A percentile compares a stretch with the other conserved stretches of the same genome.
Conservation (phyloP, 2,113 vertebrate genomes). For the Equus quagga region DNA sequence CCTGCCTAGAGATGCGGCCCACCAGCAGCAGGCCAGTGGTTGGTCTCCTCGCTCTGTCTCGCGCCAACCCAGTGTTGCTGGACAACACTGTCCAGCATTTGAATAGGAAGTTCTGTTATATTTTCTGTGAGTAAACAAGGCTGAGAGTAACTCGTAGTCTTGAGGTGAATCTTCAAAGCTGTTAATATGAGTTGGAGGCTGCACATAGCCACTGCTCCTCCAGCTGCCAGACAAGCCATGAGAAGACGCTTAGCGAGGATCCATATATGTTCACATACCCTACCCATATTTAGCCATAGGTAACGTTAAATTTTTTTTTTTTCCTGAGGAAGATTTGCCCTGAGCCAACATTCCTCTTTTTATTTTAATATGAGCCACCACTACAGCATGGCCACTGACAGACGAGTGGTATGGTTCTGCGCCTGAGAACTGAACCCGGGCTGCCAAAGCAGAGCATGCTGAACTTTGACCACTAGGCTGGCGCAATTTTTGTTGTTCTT, state of each 20-base stretch:
- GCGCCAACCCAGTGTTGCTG: fast-evolving
- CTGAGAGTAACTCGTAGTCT: not conserved
- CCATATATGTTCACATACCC: not conserved
- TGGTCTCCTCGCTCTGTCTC: fast-evolving
- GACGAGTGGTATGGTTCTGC: no score
- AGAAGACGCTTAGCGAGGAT: not conserved
- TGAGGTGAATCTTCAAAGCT: not conserved
- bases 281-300: not conserved
- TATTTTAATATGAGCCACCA: no score
- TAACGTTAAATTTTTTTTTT: not conserved
- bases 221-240: not conserved
- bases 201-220: no score
- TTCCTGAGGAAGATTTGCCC: no score
- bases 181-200: not conserved
- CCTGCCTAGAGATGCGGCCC: not conserved
- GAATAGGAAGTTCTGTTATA: not conserved
- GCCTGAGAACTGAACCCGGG: no score
- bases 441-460: no score
- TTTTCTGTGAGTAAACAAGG: not conserved
- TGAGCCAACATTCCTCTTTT: no score
- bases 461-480: no score
- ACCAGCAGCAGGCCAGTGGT: fast-evolving
- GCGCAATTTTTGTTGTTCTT: not conserved
- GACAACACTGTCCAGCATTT: not conserved
- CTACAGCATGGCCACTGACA: no score